Conservation (phyloP, 2,113 vertebrate genomes). For the Pteruthius melanotis region DNA sequence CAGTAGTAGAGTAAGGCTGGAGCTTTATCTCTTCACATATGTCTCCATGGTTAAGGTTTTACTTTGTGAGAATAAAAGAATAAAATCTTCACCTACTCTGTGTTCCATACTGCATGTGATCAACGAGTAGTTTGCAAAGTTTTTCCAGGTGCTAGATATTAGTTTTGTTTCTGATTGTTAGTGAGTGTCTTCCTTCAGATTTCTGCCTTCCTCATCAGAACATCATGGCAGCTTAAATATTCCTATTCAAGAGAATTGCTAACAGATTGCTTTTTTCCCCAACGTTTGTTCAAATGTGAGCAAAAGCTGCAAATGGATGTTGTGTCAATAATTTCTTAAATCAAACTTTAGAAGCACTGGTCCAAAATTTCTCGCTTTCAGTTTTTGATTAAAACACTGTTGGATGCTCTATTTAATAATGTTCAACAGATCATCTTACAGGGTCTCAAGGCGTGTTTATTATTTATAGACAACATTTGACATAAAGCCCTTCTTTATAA, state of each 20-base stretch:
- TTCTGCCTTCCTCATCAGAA: background rate
- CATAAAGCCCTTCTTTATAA: background rate
- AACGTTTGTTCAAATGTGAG: background rate
- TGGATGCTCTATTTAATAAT: background rate
- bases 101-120: background rate
- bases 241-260: background rate
- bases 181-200: background rate
- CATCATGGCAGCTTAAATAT: background rate
- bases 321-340: background rate
- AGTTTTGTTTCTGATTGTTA: background rate
- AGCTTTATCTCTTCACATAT: background rate
- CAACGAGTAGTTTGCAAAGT: background rate
- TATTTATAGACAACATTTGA: background rate
- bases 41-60: background rate
- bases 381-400: background rate
- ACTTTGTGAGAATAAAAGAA: background rate
- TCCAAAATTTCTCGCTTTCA: background rate
- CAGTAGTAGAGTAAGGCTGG: background rate
- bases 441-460: background rate
- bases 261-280: rapidly evolving
- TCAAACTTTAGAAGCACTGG: background rate
- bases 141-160: background rate
- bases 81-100: background rate
- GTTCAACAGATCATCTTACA: background rate
- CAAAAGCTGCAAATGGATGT: background rate